Conservation (phyloP, 2,113 vertebrate species). For the Poecile atricapillus region DNA sequence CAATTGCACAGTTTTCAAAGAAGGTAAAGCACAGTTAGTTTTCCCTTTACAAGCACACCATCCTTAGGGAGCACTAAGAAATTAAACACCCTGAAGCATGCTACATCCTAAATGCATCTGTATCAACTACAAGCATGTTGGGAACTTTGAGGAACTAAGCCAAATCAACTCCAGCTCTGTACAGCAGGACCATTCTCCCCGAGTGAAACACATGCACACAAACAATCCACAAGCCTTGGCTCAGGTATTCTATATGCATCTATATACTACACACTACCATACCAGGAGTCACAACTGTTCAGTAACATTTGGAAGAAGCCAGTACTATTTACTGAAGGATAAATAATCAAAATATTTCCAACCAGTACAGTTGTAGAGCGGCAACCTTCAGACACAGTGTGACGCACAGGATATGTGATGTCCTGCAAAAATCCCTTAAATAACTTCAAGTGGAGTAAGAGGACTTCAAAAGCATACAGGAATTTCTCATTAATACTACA, state of each 20-base stretch:
- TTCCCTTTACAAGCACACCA: not conserved
- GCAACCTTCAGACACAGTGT: not conserved
- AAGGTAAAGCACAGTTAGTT: not conserved
- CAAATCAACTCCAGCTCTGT: not conserved
- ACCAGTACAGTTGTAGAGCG: rapidly evolving
- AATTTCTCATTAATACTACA: not conserved
- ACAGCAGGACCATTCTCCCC: not conserved
- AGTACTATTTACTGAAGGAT: not conserved
- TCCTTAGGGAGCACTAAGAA: not conserved
- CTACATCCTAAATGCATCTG: not conserved
- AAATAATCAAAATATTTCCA: not conserved
- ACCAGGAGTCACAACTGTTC: not conserved
- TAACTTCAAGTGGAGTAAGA: not conserved
- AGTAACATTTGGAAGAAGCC: not conserved
- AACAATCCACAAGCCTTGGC: not conserved
- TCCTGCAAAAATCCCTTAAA: not conserved
- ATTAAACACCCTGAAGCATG: not conserved
- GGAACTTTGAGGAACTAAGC: not conserved
- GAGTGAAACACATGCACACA: not conserved
- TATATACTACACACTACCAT: not conserved
- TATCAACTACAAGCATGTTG: not conserved
- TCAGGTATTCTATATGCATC: not conserved
- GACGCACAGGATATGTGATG: rapidly evolving
- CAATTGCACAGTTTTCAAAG: not conserved
- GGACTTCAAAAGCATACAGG: not conserved